phyloP scores from a whole-genome alignment of 2,888 invertebrate species.

The Cantharis nigra region DNA sequence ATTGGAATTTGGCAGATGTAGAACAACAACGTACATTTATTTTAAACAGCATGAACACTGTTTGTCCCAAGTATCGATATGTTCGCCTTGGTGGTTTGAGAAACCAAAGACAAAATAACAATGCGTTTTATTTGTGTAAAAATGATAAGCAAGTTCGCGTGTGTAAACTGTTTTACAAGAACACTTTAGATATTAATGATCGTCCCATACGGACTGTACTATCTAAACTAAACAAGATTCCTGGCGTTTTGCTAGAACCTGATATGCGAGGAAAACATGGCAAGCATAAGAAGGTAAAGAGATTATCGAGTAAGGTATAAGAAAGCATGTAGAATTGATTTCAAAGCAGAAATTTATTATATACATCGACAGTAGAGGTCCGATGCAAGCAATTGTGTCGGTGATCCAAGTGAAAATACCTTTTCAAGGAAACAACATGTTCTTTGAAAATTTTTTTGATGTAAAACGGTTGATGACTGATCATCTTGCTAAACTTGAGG shows the following conservation, averaged over 20 bases:
- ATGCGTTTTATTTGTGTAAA: slow-evolving; percentile 10
- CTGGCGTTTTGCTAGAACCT: slow-evolving; percentile 26
- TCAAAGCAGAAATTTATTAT: too few relatives aligned
- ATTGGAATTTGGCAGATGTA: slow-evolving; percentile 2
- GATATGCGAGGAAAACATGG: slow-evolving; percentile 39
- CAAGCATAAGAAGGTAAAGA: slow-evolving; percentile 32
- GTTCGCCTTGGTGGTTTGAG: background rate
- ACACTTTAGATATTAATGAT: slow-evolving; percentile 24
- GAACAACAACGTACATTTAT: slow-evolving; percentile 2
- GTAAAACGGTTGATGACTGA: too few relatives aligned
- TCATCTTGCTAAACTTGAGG: too few relatives aligned
- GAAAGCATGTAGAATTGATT: slow-evolving; percentile 16
- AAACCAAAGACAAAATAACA: background rate
- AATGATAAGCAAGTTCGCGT: slow-evolving; percentile 5
- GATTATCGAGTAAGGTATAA: slow-evolving; percentile 32
- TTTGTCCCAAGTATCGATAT: slow-evolving; percentile 7
- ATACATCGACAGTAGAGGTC: too few relatives aligned
- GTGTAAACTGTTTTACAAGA: slow-evolving; percentile 24
- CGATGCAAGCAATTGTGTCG: too few relatives aligned
- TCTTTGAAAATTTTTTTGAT: too few relatives aligned
- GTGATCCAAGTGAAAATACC: too few relatives aligned
- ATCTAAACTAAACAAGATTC: slow-evolving; percentile 5
- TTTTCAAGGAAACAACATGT: too few relatives aligned
- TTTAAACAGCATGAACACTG: background rate
- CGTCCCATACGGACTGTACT: slow-evolving; percentile 19